phyloP scores from a whole-genome alignment of 92 coral and sea anemone genomes.

The Actinostola sp. region DNA sequence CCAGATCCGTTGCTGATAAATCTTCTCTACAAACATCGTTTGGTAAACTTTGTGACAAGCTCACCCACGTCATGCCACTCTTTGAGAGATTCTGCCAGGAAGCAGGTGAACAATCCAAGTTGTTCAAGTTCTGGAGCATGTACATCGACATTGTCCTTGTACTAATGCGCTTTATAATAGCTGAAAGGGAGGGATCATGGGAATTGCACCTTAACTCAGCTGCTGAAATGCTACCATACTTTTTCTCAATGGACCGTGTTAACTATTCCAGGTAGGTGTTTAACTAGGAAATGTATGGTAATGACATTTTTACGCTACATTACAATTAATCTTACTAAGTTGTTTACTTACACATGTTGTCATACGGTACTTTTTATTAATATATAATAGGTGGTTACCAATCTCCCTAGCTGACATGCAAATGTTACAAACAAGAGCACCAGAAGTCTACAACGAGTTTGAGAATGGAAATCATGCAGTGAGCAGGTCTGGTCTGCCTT shows the following conservation, averaged over 20 bases:
- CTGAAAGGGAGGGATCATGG: slow-evolving; percentile 68
- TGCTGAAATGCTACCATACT: slow-evolving; percentile 60
- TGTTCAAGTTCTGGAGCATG: slow-evolving; percentile 64
- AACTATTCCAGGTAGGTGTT: slow-evolving; percentile 47
- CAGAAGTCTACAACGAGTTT: slow-evolving; percentile 52
- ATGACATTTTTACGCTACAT: too few species aligned
- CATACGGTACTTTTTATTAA: neutral
- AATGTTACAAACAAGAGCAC: slow-evolving; percentile 48
- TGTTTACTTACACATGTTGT: too few species aligned
- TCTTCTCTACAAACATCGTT: slow-evolving; percentile 3
- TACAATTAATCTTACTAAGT: too few species aligned
- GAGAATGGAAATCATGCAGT: slow-evolving; percentile 54
- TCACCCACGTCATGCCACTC: neutral
- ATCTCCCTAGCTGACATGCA: slow-evolving; percentile 68
- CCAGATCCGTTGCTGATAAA: neutral
- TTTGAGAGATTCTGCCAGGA: slow-evolving; percentile 21
- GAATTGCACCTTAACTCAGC: slow-evolving; percentile 48
- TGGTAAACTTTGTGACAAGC: slow-evolving; percentile 2
- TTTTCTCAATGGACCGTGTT: slow-evolving; percentile 55
- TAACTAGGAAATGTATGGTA: neutral
- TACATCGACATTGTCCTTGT: slow-evolving; percentile 47
- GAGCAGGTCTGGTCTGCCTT: slow-evolving; percentile 53
- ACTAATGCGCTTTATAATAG: slow-evolving; percentile 56
- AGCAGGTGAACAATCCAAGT: slow-evolving; percentile 42
- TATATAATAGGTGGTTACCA: slow-evolving; percentile 58